Evolutionary conservation across 2,888 invertebrate species (phyloP).

Genomic region (Pristionchus maxplancki): DNA sequence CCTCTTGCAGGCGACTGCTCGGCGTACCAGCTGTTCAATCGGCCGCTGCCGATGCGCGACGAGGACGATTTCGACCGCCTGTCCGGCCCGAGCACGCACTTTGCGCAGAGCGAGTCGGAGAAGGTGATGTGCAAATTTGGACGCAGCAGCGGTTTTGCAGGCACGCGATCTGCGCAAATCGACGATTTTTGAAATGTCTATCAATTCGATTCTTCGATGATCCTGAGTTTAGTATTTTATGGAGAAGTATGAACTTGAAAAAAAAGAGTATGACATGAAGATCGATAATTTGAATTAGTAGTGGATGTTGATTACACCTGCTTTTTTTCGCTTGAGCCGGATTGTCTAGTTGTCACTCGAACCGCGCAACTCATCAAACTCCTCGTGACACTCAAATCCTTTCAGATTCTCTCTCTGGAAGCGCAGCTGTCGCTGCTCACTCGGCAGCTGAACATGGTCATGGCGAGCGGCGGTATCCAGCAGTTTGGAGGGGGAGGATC

Average conservation of each 20-base stretch:
- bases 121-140: constrained; percentile 12
- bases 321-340: no score
- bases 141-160: not conserved
- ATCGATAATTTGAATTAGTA: no score
- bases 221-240: no score
- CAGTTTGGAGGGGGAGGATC: not conserved
- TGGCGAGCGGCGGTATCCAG: not conserved
- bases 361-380: no score
- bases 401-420: constrained; percentile 39
- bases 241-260: no score
- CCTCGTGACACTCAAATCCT: no score
- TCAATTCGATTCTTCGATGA: no score
- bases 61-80: constrained; percentile 43
- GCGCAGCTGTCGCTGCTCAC: constrained; percentile 38
- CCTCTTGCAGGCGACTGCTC: constrained; percentile 15
- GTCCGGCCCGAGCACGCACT: constrained; percentile 23
- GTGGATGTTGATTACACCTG: no score
- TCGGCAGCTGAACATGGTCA: not conserved
- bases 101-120: constrained; percentile 46
- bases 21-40: constrained; percentile 46
- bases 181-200: no score
- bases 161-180: not conserved
- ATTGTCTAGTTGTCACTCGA: no score
- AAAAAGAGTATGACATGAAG: no score
- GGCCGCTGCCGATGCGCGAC: constrained; percentile 17